A percentile compares a stretch with the other conserved stretches of the same genome.
Conservation (phyloP, 2,888 invertebrate genomes). For the Idaea straminata region DNA sequence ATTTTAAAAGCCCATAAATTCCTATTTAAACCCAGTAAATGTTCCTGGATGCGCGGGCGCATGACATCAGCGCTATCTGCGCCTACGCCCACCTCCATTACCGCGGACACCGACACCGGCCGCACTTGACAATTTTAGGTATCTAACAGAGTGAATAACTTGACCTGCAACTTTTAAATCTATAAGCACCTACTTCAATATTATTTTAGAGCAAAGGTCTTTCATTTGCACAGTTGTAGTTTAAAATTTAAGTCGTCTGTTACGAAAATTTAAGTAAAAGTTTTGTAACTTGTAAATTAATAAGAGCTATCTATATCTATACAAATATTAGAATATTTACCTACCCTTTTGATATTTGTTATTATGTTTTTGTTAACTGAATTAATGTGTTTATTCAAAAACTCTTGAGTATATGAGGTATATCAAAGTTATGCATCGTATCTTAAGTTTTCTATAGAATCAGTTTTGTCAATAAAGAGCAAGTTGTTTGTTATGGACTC, state of each 20-base stretch:
- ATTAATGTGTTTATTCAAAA: neutral
- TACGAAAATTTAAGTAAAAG: too few species aligned
- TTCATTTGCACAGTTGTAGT: too few species aligned
- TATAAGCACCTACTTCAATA: neutral
- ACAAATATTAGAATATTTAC: too few species aligned
- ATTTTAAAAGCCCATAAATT: neutral
- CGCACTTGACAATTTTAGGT: constrained; percentile 40
- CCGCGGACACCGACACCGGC: constrained; percentile 41
- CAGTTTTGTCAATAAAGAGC: neutral
- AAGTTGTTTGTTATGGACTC: neutral
- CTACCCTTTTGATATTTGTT: too few species aligned
- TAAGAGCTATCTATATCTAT: too few species aligned
- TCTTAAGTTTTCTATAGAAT: neutral
- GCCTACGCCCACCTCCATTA: constrained; percentile 66
- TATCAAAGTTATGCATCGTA: neutral
- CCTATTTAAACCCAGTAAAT: constrained; percentile 1
- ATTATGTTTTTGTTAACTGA: neutral
- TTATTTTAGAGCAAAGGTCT: neutral
- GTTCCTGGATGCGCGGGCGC: constrained; percentile 36
- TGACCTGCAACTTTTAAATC: neutral
- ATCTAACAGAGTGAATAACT: neutral
- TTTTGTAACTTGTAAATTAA: too few species aligned
- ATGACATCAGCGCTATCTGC: constrained; percentile 59
- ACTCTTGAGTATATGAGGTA: neutral
- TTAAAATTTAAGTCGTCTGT: too few species aligned